phyloP scores from a whole-genome alignment of 2,888 invertebrate genomes.

The Oxyteleia sp. region DNA sequence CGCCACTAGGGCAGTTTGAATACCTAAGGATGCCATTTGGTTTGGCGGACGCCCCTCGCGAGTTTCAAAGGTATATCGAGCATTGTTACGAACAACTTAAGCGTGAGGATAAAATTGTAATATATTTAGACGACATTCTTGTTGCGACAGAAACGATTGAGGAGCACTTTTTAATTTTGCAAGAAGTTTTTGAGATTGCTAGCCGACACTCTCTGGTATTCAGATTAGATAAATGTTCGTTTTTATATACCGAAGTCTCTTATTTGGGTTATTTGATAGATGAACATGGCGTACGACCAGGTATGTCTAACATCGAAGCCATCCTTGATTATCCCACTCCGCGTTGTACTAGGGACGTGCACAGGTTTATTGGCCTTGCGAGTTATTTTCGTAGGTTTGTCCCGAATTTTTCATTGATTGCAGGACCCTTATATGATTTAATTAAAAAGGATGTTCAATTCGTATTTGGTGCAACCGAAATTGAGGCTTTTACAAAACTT shows the following conservation, averaged over 20 bases:
- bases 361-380: not conserved
- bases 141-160: constrained; percentile 2
- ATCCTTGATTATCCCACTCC: not conserved
- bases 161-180: not conserved
- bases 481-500: constrained; percentile 42
- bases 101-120: constrained; percentile 6
- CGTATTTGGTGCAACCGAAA: constrained; percentile 56
- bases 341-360: not conserved
- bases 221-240: not conserved
- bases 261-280: constrained; percentile 1
- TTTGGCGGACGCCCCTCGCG: not conserved
- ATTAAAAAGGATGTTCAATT: not conserved
- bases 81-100: constrained; percentile 2
- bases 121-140: constrained; percentile 25
- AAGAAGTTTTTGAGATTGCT: constrained; percentile 1
- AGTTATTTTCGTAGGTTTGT: not conserved
- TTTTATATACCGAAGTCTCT: constrained; percentile 12
- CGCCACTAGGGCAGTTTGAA: not conserved
- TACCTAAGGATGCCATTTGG: constrained; percentile 2
- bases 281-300: constrained; percentile 1
- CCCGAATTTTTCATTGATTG: not conserved
- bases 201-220: not conserved
- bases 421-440: not conserved
- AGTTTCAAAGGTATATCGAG: not conserved
- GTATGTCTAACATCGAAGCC: not conserved